Conservation (phyloP, 2,113 vertebrate genomes). For the Leucoraja erinaceus region DNA sequence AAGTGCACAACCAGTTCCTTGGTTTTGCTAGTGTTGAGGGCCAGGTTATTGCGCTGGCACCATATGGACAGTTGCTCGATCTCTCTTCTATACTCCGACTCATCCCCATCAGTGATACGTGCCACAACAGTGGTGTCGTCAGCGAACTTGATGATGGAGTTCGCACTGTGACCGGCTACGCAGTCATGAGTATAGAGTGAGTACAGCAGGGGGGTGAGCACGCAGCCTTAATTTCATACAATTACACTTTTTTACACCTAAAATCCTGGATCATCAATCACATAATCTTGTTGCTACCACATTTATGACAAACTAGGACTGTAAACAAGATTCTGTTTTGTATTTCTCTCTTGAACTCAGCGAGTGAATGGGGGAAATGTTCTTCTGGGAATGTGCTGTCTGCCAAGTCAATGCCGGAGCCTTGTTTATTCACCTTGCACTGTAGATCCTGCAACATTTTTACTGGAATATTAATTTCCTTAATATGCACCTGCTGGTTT, state of each 20-base stretch:
- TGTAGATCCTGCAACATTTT: background rate
- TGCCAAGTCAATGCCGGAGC: background rate
- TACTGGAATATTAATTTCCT: background rate
- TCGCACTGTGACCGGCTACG: too few relatives aligned
- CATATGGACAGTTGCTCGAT: too few relatives aligned
- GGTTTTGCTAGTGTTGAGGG: too few relatives aligned
- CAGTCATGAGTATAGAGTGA: too few relatives aligned
- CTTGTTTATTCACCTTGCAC: background rate
- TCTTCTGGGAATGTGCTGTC: background rate
- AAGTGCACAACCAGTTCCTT: too few relatives aligned
- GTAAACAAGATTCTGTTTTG: background rate
- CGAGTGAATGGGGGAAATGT: background rate
- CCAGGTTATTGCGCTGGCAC: too few relatives aligned
- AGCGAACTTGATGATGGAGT: too few relatives aligned
- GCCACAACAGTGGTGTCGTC: too few relatives aligned
- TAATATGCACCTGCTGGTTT: too few relatives aligned
- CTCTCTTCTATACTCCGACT: too few relatives aligned
- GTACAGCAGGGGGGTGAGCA: too few relatives aligned
- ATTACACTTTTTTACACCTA: background rate
- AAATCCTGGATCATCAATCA: background rate
- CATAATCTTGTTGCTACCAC: background rate
- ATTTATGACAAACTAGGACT: background rate
- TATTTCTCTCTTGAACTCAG: background rate
- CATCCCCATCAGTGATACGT: too few relatives aligned
- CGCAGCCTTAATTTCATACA: background rate